Conservation (phyloP, 2,888 invertebrate species). For the Tinea trinotella region DNA sequence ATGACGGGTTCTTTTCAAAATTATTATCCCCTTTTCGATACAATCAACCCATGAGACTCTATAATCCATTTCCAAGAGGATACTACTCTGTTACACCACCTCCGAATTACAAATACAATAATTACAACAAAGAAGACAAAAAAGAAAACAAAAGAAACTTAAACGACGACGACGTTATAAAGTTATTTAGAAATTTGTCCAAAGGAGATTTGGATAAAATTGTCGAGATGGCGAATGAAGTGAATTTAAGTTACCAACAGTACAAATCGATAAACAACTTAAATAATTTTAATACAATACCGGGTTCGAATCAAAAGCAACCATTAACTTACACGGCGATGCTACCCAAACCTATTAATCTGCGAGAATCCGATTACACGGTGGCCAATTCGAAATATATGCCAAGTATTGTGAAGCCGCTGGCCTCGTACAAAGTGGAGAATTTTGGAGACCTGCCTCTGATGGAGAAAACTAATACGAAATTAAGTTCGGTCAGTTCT, state of each 20-base stretch:
- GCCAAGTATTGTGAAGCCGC: conserved; percentile 36
- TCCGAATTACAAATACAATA: conserved; percentile 35
- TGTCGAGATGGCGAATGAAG: conserved; percentile 37
- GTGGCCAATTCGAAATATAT: conserved; percentile 46
- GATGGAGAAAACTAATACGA: conserved; percentile 48
- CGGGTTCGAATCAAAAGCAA: background rate
- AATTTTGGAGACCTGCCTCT: conserved; percentile 52
- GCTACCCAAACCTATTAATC: conserved; percentile 44
- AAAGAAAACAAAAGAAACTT: conserved; percentile 37
- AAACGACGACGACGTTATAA: conserved; percentile 49
- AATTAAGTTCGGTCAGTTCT: conserved; percentile 49
- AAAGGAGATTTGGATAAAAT: conserved; percentile 56
- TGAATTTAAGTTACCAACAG: background rate
- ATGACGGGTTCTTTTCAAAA: conserved; percentile 37
- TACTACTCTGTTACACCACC: conserved; percentile 47
- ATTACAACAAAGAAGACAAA: conserved; percentile 30
- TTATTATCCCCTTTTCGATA: conserved; percentile 42
- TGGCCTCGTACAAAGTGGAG: conserved; percentile 43
- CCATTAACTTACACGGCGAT: conserved; percentile 32
- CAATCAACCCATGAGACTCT: conserved; percentile 35
- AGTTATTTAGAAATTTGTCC: conserved; percentile 49
- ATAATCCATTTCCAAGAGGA: conserved; percentile 31
- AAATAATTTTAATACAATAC: background rate
- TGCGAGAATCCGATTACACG: conserved; percentile 41
- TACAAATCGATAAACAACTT: background rate